Conservation (phyloP, 2,113 vertebrate genomes). For the Bubo blakistoni region DNA sequence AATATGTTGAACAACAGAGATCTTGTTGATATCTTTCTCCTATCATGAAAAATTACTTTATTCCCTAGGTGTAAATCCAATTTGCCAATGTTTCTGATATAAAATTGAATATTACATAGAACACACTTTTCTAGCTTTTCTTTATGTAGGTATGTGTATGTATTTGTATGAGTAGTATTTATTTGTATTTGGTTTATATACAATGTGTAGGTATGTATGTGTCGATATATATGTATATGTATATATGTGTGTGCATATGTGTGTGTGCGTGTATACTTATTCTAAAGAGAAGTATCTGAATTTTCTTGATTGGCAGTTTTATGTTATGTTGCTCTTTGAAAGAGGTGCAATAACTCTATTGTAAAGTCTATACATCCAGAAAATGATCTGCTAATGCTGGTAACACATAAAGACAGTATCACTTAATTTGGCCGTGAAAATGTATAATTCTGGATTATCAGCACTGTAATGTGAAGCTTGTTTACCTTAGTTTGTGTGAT, state of each 20-base stretch:
- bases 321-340: not conserved
- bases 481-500: not conserved
- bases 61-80: not conserved
- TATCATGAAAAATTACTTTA: not conserved
- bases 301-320: not conserved
- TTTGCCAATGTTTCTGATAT: not conserved
- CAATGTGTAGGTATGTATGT: not conserved
- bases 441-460: not conserved
- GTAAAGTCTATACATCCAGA: not conserved
- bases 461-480: not conserved
- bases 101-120: not conserved
- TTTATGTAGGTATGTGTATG: not conserved
- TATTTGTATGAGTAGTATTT: not conserved
- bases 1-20: not conserved
- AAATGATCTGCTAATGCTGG: not conserved
- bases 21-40: not conserved
- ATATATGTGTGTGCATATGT: not conserved
- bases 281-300: not conserved
- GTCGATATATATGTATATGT: fast-evolving
- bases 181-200: not conserved
- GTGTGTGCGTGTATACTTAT: not conserved
- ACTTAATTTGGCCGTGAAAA: not conserved
- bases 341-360: not conserved
- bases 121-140: not conserved
- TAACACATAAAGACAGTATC: not conserved